Evolutionary conservation across 2,797 vertebrate species (phyloP), one percentile per base, ranked within the genome.

Genomic region (Siniperca scherzeri): DNA sequence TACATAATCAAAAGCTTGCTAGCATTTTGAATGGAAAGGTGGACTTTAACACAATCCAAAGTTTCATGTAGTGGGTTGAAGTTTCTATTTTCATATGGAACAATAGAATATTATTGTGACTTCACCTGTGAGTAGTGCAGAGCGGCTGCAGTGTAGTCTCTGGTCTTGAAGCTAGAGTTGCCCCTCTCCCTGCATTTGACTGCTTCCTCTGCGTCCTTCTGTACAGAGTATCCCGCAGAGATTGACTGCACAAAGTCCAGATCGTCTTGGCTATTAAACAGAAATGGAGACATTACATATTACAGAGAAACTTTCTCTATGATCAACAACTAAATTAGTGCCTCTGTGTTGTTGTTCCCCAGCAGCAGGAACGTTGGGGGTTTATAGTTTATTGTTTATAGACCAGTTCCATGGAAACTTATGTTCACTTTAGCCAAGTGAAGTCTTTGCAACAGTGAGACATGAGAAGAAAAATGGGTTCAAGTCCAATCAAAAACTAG

Each of bases 91-190:
- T 22, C 22, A 30, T 30, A 30, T 36, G 10, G 42, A 70, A 19
- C 14, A 27, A n/a, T 3, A 9, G 1, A 36, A 30, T 16, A 17
- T 19, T 36, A 7, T 46, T 30, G 68, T 21, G 2, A 17, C 21
- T 19, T 85, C 83, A 98, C 97, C 97, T 96, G 95, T 46, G 97
- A 96, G 80, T 98, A 98, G 55, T 95, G 92, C 21, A 94, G 82
- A 16, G 93, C 84, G 1, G 98, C 97, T 40, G 88, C 80, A 3
- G 52, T 72, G 87, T 97, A 97, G 78, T 97, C 93, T 84, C 93
- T 95, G 36, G 40, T 67, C 77, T 93, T 96, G 89, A 98, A 98
- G 67, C 91, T 93, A 36, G 69, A 80, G 91, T 98, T 98, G 5
- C 98, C 97, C 66, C 88, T 90, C 86, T 97, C 94, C 69, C 96